Conservation (phyloP, 2,888 invertebrate species). For the Camponotus fellah region DNA sequence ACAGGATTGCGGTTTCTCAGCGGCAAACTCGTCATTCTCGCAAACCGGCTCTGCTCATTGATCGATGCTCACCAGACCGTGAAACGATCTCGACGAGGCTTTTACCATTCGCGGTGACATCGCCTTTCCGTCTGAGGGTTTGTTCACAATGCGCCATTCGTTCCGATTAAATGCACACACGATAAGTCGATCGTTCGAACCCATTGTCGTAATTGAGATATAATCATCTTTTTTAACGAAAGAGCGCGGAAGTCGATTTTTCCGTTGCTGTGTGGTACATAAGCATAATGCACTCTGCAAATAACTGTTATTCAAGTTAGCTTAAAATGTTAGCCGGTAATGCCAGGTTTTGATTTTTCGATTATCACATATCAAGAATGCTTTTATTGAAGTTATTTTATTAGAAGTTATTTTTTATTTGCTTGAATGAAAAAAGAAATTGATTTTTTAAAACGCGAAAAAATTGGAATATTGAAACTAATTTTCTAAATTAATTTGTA, state of each 20-base stretch:
- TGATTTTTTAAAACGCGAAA: background rate
- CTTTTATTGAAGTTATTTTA: background rate
- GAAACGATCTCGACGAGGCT: slow-evolving; percentile 53
- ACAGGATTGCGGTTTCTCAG: slow-evolving; percentile 31
- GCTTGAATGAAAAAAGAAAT: background rate
- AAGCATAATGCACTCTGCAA: background rate
- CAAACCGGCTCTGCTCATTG: slow-evolving; percentile 52
- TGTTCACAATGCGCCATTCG: slow-evolving; percentile 46
- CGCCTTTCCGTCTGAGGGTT: slow-evolving; percentile 20
- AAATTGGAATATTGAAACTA: background rate
- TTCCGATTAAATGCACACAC: slow-evolving; percentile 49
- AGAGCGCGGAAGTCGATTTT: slow-evolving; percentile 30
- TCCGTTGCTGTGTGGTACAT: background rate
- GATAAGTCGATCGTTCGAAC: slow-evolving; percentile 27
- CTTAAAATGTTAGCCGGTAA: background rate
- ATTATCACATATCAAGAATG: background rate
- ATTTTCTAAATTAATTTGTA: background rate
- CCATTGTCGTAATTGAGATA: slow-evolving; percentile 35
- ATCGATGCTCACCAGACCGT: slow-evolving; percentile 54
- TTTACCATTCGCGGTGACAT: slow-evolving; percentile 51
- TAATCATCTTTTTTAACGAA: slow-evolving; percentile 29
- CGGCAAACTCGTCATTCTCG: slow-evolving; percentile 26
- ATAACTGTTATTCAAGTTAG: background rate
- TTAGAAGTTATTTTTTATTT: background rate
- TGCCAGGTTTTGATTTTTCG: background rate